Percentiles rank a stretch among this genome's conserved stretches.
These are phyloP conservation scores for western clawed frog (Xenopus tropicalis) DNA, from an alignment of 2,113 vertebrate genomes.

Conservation along the genomic window UCB_Xtro_10.0 CM004447.2:152687001-152687500, in stretches of 20 bases:
- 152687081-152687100: slow-evolving; percentile 22
- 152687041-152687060: neutral
- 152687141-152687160: neutral
- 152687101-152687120: neutral
- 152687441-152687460: too few species aligned
- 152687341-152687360: neutral
- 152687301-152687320: neutral
- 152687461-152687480: too few species aligned
- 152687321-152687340: neutral
- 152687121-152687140: neutral
- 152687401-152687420: neutral
- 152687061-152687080: neutral
- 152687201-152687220: neutral
- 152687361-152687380: neutral
- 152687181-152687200: neutral
- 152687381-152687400: too few species aligned
- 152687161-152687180: neutral
- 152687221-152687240: neutral
- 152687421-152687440: neutral
- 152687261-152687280: neutral
- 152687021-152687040: neutral
- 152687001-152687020: neutral
- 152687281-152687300: neutral
- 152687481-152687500: too few species aligned
- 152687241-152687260: neutral